Percentiles rank a stretch among this genome's conserved stretches.
Conservation (phyloP, 2,888 invertebrate genomes). For the Agonopterix alstromeriana region DNA sequence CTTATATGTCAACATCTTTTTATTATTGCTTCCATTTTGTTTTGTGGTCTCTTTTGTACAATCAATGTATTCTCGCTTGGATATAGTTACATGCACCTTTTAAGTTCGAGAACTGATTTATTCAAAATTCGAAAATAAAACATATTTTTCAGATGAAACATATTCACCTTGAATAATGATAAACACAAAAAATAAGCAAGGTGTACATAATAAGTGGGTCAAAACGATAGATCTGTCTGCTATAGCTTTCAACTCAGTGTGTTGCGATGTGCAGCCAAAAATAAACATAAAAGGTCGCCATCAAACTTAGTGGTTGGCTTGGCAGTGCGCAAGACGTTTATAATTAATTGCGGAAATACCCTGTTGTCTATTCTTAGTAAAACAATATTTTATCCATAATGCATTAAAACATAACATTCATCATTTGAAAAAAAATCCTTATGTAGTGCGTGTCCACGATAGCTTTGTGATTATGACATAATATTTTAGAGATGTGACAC, state of each 20-base stretch:
- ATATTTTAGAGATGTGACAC: too few relatives aligned
- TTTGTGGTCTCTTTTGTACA: too few relatives aligned
- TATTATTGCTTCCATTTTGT: too few relatives aligned
- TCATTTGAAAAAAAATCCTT: neutral
- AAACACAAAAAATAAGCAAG: conserved; percentile 16
- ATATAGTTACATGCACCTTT: too few relatives aligned
- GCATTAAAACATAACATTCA: too few relatives aligned
- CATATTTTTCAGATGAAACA: neutral
- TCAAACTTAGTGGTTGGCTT: conserved; percentile 51
- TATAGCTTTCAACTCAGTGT: conserved; percentile 32
- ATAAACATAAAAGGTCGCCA: conserved; percentile 66
- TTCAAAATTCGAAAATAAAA: too few relatives aligned
- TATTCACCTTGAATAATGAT: conserved; percentile 31
- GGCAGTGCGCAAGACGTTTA: conserved; percentile 45
- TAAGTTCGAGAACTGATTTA: too few relatives aligned
- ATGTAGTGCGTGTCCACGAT: too few relatives aligned
- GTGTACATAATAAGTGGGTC: conserved; percentile 42
- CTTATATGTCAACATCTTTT: too few relatives aligned
- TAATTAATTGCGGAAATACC: conserved; percentile 61
- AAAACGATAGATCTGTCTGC: conserved; percentile 40
- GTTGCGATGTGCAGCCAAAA: conserved; percentile 47
- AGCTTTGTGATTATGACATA: too few relatives aligned
- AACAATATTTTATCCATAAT: too few relatives aligned
- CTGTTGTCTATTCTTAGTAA: conserved; percentile 24
- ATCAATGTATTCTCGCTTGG: too few relatives aligned